These are phyloP conservation scores for Ophion obscuratus DNA, from an alignment of 2,888 invertebrate species.

Conservation along the genomic window DNA sequence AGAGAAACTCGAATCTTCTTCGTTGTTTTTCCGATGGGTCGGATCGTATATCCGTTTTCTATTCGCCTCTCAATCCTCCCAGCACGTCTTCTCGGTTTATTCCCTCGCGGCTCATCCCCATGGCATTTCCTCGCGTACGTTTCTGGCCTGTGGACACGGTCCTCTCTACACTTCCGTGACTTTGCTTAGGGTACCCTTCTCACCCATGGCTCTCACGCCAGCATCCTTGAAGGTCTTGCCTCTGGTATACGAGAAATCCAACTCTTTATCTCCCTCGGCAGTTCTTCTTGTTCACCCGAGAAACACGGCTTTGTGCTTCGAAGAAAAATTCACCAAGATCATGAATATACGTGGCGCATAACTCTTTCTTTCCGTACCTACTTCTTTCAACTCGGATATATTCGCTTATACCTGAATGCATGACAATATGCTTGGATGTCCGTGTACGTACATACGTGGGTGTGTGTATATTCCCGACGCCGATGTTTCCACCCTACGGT, in stretches of 20 bases:
- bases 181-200: constrained; percentile 42
- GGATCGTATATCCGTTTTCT: constrained; percentile 36
- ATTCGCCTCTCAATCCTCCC: constrained; percentile 30
- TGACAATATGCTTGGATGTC: neutral
- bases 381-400: neutral
- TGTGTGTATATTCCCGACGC: neutral
- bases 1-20: constrained; percentile 13
- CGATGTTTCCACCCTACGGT: constrained; percentile 6
- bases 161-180: constrained; percentile 45
- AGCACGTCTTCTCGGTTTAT: constrained; percentile 34
- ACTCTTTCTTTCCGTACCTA: constrained; percentile 1
- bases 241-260: constrained; percentile 22
- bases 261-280: constrained; percentile 28
- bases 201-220: constrained; percentile 27
- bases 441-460: neutral
- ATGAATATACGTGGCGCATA: constrained; percentile 19
- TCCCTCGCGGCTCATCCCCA: constrained; percentile 59
- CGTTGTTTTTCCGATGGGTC: constrained; percentile 31
- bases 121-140: constrained; percentile 37
- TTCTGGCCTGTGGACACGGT: constrained; percentile 38
- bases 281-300: constrained; percentile 40
- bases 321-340: constrained; percentile 51
- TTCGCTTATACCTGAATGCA: neutral
- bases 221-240: constrained; percentile 21
- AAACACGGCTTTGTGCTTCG: constrained; percentile 64